These are phyloP conservation scores for Ennomos fuscantarius DNA, from an alignment of 2,888 invertebrate genomes.

Conservation along the genomic window DNA sequence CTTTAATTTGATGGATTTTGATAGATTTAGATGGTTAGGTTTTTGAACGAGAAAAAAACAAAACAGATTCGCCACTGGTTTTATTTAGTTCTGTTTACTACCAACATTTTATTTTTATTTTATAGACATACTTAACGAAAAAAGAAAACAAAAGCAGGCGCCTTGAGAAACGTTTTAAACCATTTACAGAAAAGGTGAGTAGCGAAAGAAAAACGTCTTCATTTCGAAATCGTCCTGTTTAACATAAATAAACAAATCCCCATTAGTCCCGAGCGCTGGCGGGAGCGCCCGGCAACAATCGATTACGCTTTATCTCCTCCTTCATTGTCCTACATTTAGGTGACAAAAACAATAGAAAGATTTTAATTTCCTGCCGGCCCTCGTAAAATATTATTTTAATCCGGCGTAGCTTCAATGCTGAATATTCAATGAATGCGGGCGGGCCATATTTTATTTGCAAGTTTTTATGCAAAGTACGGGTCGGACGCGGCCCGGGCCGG, in stretches of 20 bases:
- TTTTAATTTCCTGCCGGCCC: slow-evolving; percentile 74
- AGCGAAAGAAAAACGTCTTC: slow-evolving; percentile 16
- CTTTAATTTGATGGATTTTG: no score
- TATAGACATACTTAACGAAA: not conserved
- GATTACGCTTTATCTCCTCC: slow-evolving; percentile 44
- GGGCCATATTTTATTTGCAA: slow-evolving; percentile 66
- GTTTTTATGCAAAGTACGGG: slow-evolving; percentile 63
- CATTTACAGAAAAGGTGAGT: slow-evolving; percentile 16
- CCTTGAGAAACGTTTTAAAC: slow-evolving; percentile 12
- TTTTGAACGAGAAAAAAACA: not conserved
- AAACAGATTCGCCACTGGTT: no score
- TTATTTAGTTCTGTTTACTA: no score
- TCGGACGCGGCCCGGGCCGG: slow-evolving; percentile 27
- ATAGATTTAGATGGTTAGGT: not conserved
- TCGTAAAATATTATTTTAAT: slow-evolving; percentile 77
- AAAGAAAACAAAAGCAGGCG: slow-evolving; percentile 9
- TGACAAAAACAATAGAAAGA: slow-evolving; percentile 71
- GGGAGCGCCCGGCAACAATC: slow-evolving; percentile 22
- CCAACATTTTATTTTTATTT: not conserved
- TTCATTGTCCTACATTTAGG: slow-evolving; percentile 52
- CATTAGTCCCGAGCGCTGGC: slow-evolving; percentile 30
- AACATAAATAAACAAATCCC: slow-evolving; percentile 35
- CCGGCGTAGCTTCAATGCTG: slow-evolving; percentile 62
- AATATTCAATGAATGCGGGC: slow-evolving; percentile 68
- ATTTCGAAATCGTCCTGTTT: slow-evolving; percentile 21